These are phyloP conservation scores for Microctonus hyperodae DNA, from an alignment of 2,888 invertebrate species.

Conservation along the genomic window DNA sequence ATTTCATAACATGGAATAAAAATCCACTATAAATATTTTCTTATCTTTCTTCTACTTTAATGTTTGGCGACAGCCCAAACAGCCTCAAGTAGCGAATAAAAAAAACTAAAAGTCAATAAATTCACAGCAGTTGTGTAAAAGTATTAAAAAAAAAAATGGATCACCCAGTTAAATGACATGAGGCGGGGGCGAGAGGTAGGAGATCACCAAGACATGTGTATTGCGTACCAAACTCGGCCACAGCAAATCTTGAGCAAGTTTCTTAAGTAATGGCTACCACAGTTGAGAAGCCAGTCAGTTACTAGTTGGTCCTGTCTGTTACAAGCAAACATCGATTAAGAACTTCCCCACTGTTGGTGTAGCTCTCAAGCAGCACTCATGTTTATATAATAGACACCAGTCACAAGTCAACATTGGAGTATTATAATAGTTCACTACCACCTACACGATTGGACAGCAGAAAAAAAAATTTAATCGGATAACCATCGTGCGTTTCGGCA, in stretches of 20 bases:
- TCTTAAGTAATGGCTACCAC: conserved; percentile 41
- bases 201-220: neutral
- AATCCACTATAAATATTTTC: neutral
- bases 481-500: too few relatives aligned
- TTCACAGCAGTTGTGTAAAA: neutral
- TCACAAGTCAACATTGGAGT: neutral
- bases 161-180: neutral
- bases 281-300: conserved; percentile 31
- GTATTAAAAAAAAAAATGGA: neutral
- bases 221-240: neutral
- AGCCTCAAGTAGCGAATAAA: neutral
- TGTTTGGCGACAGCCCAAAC: neutral
- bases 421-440: too few relatives aligned
- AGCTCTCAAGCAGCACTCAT: neutral
- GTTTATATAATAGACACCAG: neutral
- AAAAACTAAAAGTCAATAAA: neutral
- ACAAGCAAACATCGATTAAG: conserved; percentile 29
- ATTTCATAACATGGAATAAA: neutral
- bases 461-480: too few relatives aligned
- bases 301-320: conserved; percentile 28
- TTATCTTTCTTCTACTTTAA: neutral
- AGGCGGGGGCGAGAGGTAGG: neutral
- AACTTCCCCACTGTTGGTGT: conserved; percentile 1
- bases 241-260: conserved; percentile 43
- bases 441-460: too few relatives aligned